These are phyloP conservation scores for Cyrtonyx montezumae DNA, from an alignment of 2,113 vertebrate genomes.

Conservation along the genomic window DNA sequence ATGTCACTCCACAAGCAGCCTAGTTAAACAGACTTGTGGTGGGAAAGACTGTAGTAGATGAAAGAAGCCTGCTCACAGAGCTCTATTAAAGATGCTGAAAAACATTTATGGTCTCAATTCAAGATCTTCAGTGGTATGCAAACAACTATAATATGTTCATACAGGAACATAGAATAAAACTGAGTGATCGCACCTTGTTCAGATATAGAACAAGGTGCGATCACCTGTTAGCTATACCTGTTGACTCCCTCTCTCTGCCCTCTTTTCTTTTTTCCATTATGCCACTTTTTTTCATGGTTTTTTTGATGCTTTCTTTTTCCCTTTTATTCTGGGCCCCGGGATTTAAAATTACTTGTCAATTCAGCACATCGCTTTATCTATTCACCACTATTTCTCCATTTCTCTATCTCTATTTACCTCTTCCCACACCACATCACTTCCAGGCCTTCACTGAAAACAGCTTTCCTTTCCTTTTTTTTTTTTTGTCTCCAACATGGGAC, in stretches of 20 bases:
- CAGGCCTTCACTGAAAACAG: neutral
- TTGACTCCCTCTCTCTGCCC: neutral
- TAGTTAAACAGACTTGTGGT: neutral
- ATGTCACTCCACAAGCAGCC: conserved; percentile 9
- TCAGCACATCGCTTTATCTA: neutral
- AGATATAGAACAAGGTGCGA: too few species aligned
- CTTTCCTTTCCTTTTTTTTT: neutral
- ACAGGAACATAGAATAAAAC: neutral
- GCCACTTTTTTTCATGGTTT: neutral
- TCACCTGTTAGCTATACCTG: neutral
- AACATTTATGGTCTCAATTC: neutral
- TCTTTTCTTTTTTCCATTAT: neutral
- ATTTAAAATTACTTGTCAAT: neutral
- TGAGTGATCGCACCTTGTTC: neutral
- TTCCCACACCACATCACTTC: neutral
- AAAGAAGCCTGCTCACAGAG: neutral
- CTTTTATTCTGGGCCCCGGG: neutral
- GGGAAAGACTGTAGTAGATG: neutral
- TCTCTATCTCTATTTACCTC: neutral
- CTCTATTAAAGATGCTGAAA: neutral
- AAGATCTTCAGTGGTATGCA: neutral
- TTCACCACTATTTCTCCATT: neutral
- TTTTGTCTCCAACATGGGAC: neutral
- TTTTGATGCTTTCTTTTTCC: neutral
- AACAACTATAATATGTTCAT: neutral